These are phyloP conservation scores for Dysmachus trigonus DNA, from an alignment of 2,888 invertebrate genomes.

Conservation along the genomic window DNA sequence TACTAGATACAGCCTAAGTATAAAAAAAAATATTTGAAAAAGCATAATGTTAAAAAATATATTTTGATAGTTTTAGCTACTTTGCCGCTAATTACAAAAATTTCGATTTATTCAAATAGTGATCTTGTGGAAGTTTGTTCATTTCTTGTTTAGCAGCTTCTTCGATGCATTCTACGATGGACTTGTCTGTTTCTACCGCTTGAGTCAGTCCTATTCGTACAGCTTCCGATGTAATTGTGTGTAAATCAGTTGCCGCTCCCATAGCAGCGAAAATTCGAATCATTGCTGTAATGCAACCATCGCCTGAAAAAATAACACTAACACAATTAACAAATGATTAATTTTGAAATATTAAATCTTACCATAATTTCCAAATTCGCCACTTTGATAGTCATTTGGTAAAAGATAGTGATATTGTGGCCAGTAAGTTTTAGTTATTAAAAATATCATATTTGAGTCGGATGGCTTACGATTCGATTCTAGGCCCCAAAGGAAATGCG, in stretches of 20 bases:
- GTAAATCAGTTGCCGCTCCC: conserved; percentile 72
- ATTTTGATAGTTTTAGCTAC: background rate
- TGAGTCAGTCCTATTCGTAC: conserved; percentile 72
- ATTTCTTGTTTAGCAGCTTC: conserved; percentile 64
- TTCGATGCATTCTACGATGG: conserved; percentile 69
- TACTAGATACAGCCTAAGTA: background rate
- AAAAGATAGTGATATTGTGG: conserved; percentile 81
- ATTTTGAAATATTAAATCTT: conserved; percentile 50
- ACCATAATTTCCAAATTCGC: conserved; percentile 81
- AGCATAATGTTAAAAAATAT: background rate
- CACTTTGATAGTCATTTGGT: conserved; percentile 83
- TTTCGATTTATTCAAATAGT: conserved; percentile 65
- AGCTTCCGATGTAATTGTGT: conserved; percentile 71
- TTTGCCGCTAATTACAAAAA: conserved; percentile 56
- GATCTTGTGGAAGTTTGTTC: conserved; percentile 65
- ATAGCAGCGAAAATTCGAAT: conserved; percentile 77
- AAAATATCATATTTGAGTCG: conserved; percentile 79
- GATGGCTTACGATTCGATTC: conserved; percentile 75
- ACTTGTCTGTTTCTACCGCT: conserved; percentile 67
- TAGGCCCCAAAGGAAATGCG: conserved; percentile 77
- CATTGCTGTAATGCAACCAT: conserved; percentile 73
- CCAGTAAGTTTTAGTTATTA: conserved; percentile 81
- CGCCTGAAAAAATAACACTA: conserved; percentile 59
- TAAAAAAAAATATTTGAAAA: background rate
- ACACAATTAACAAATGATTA: background rate